Evolutionary conservation across 2,888 invertebrate species (phyloP), one percentile per base, ranked within the genome.

Genomic region (Ganaspis brasiliensis): DNA sequence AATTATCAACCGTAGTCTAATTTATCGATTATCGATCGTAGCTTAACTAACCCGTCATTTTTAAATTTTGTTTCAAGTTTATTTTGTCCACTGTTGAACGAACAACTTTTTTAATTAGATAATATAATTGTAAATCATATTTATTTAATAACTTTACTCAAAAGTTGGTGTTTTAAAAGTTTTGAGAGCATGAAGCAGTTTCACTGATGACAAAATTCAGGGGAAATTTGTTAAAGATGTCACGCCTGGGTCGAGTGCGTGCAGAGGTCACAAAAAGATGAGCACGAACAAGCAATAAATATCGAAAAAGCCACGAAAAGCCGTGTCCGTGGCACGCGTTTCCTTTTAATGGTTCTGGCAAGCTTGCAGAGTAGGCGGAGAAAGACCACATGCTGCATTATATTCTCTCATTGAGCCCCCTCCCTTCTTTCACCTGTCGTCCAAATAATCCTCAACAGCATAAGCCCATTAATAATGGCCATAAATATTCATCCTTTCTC

Each of bases 401-500:
- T 87, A 81, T 78, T 81, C 77, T 72, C 81, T 80, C 85, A 84
- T 82, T 81, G 82, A 81, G 70, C 73, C 56, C 16, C 72, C 77
- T 63, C 71, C 74, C 80, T 31, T 57, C 76, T 74, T 61, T 52
- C 26, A 35, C 49, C 57, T 72, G n/a, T 73, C 75, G 78, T 72
- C 78, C 84, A 82, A 84, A 86, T 87, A 87, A 87, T 86, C 85
- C 86, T 81, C 81, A 81, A 84, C 87, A 82, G 78, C 78, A 79
- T 84, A 83, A 83, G 80, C 81, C 87, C 87, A 87, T 87, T 87
- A 87, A 87, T 87, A 87, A 87, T 82, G 82, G 78, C 87, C 82
- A 87, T 87, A 87, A 87, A 87, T 87, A 87, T 87, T 87, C 87
- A 87, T 87, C 81, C 78, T 73, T 67, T 74, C 77, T 77, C 78